A percentile compares a stretch with the other conserved stretches of the same genome.
phyloP scores from a whole-genome alignment of 2,888 invertebrate species.

The Harmothoe impar region DNA sequence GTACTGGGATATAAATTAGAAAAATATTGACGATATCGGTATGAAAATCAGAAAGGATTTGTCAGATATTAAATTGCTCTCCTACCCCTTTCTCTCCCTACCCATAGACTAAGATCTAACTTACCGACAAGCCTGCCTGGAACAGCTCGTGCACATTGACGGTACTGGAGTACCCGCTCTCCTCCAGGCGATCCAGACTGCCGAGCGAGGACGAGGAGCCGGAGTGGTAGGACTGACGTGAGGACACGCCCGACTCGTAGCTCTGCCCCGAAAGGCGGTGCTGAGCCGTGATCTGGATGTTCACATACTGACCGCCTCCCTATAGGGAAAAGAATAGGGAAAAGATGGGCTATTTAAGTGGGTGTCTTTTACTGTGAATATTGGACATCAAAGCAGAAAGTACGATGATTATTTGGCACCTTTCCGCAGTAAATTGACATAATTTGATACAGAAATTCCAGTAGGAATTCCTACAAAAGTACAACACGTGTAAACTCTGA shows the following conservation, averaged over 20 bases:
- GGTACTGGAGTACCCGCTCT: slow-evolving; percentile 81
- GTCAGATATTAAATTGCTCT: too few species aligned
- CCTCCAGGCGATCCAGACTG: slow-evolving; percentile 88
- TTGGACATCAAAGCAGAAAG: too few species aligned
- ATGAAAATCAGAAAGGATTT: too few species aligned
- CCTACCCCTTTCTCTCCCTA: too few species aligned
- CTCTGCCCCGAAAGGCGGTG: slow-evolving; percentile 83
- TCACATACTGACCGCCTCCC: slow-evolving; percentile 74
- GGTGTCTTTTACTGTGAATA: too few species aligned
- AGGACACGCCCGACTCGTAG: slow-evolving; percentile 83
- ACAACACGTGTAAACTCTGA: too few species aligned
- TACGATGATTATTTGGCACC: too few species aligned
- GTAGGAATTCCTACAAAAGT: too few species aligned
- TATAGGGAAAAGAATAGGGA: not conserved
- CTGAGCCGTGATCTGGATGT: slow-evolving; percentile 72
- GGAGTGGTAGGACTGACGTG: slow-evolving; percentile 83
- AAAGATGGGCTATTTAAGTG: not conserved
- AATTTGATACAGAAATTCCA: too few species aligned
- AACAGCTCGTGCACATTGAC: slow-evolving; percentile 83
- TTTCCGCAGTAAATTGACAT: too few species aligned
- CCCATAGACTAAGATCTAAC: slow-evolving; percentile 59
- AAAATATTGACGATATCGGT: too few species aligned
- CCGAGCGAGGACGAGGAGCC: slow-evolving; percentile 84
- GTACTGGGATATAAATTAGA: too few species aligned
- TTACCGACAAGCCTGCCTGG: slow-evolving; percentile 81